Evolutionary conservation across 2,797 vertebrate genomes (phyloP).

Genomic region (Catharus ustulatus): DNA sequence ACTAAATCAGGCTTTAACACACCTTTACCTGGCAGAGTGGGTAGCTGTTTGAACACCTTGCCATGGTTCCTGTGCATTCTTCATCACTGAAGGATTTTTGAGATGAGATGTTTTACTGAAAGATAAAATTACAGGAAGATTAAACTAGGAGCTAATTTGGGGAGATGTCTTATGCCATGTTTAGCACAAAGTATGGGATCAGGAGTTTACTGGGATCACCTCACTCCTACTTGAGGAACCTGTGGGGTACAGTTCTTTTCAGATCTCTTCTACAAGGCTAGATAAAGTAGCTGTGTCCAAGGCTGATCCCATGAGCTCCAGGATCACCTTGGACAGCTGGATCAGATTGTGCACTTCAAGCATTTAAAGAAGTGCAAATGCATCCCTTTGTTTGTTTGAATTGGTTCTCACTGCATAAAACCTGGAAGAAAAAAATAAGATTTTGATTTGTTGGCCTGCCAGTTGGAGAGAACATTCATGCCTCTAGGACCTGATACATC

Average conservation of each 20-base stretch:
- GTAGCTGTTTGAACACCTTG: not conserved
- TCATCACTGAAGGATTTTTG: not conserved
- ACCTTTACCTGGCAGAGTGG: not conserved
- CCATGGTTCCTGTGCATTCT: not conserved
- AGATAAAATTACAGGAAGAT: not conserved
- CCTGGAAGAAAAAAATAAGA: not conserved
- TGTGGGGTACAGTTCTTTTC: not conserved
- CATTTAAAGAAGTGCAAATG: not conserved
- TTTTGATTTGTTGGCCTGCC: not conserved
- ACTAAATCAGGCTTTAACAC: not conserved
- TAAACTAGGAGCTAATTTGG: not conserved
- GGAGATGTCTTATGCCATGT: not conserved
- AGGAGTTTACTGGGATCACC: not conserved
- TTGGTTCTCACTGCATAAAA: not conserved
- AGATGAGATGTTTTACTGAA: not conserved
- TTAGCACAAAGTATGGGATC: not conserved
- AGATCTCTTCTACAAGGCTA: not conserved
- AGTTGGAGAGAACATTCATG: not conserved
- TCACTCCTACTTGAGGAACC: not conserved
- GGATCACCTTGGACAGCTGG: not conserved
- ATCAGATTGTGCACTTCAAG: not conserved
- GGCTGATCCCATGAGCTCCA: not conserved
- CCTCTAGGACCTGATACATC: not conserved
- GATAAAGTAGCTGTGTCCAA: not conserved
- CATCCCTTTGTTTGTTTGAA: not conserved